phyloP scores from a whole-genome alignment of 2,888 invertebrate genomes.

The Sphecodes monilicornis region DNA sequence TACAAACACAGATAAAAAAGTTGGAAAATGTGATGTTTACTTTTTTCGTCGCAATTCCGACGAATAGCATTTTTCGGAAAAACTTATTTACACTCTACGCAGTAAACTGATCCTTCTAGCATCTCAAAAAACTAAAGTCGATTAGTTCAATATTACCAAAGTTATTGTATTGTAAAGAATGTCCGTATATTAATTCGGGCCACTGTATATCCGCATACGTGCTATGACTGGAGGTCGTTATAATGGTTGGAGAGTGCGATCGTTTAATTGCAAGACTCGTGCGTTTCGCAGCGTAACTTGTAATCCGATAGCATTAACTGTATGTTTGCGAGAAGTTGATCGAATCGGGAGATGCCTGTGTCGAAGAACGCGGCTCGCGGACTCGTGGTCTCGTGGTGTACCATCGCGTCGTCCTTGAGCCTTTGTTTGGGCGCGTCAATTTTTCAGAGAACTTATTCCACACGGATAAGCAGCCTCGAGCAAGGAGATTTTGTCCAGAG shows the following conservation, averaged over 20 bases:
- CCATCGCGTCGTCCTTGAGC: background rate
- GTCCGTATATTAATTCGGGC: too few species aligned
- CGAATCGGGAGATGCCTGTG: background rate
- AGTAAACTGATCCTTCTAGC: too few species aligned
- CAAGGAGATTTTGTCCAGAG: conserved; percentile 44
- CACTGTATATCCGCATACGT: too few species aligned
- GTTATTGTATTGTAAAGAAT: too few species aligned
- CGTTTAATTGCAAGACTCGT: conserved; percentile 1
- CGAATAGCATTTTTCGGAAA: too few species aligned
- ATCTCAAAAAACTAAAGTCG: too few species aligned
- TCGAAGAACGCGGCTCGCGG: background rate
- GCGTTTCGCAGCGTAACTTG: background rate
- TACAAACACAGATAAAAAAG: too few species aligned
- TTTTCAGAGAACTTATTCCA: background rate
- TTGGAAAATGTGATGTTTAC: too few species aligned
- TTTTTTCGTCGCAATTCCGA: too few species aligned
- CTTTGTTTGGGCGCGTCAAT: conserved; percentile 5
- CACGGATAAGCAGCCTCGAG: conserved; percentile 28
- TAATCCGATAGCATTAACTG: conserved; percentile 1
- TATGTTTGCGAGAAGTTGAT: background rate
- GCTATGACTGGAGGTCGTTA: background rate
- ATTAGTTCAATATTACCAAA: too few species aligned
- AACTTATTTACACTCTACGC: too few species aligned
- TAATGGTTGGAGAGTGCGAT: conserved; percentile 8
- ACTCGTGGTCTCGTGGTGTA: background rate